Conservation (phyloP, 2,113 vertebrate genomes). For the Microtus oregoni region DNA sequence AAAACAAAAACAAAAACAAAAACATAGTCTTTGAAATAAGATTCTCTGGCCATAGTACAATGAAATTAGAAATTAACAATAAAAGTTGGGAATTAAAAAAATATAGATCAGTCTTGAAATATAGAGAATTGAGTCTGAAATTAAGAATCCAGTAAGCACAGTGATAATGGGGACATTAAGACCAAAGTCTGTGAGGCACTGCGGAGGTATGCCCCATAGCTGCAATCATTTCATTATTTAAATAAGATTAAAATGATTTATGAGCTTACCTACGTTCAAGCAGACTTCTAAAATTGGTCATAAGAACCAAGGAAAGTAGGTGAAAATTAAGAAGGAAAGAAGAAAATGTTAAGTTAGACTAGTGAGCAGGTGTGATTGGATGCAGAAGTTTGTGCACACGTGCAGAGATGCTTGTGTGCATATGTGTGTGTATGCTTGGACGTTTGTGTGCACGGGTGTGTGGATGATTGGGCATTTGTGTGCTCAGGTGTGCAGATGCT, state of each 20-base stretch:
- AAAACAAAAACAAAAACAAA: not conserved
- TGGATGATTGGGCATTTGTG: not conserved
- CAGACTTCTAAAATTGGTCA: not conserved
- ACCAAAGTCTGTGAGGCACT: not conserved
- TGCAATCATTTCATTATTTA: not conserved
- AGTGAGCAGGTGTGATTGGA: not conserved
- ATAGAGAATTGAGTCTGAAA: not conserved
- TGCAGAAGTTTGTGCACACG: not conserved
- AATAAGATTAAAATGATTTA: not conserved
- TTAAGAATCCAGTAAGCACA: not conserved
- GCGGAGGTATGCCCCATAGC: not conserved
- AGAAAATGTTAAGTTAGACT: not conserved
- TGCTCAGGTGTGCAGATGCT: not conserved
- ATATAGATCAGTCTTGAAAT: not conserved
- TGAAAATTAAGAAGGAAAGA: not conserved
- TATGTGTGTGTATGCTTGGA: not conserved
- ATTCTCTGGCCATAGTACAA: not conserved
- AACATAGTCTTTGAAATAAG: not conserved
- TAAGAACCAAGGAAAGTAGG: not conserved
- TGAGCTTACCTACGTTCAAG: not conserved
- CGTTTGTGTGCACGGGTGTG: not conserved
- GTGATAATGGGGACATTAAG: not conserved
- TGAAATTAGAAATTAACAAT: not conserved
- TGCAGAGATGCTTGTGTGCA: not conserved
- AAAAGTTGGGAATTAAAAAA: not conserved